Evolutionary conservation across 2,113 vertebrate species (phyloP), one percentile per base, ranked within the genome.

Genomic region (Ciconia boyciana): DNA sequence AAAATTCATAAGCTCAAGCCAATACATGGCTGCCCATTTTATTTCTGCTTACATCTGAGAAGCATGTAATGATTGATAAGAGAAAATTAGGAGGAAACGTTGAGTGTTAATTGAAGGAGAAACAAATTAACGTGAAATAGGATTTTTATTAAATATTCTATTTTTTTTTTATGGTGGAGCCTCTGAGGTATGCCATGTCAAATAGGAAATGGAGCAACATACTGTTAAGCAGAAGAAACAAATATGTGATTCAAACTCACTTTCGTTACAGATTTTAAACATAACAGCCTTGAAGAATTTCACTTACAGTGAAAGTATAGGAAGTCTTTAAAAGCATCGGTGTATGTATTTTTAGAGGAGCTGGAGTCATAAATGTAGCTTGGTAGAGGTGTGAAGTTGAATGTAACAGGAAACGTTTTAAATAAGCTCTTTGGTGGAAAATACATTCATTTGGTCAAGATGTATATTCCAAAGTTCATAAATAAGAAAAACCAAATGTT

Each of bases 171-270:
- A 11, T 22, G 54, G 16, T 41, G 54, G 46, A 72, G 54, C 43
- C 26, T 75, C 72, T 55, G 84, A 74, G 60, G 87, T 93, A 83
- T 98, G 94, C 94, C 87, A n/a, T 89, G 80, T 75, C 86, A 48
- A 21, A 44, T 95, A 52, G 95, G 94, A 97, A 96, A 97, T 87
- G 94, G 93, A 95, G 87, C 93, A 94, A 44, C 64, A 17, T 72
- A 72, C 58, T 80, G 46, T 92, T 79, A 77, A 95, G 94, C 58
- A 96, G 83, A 69, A 89, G 94, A 75, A 97, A 82, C 48, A 82
- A 82, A 84, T 34, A 39, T 1, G 51, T 86, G 83, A 80, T 43
- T 96, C 74, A 90, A 80, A 95, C 49, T 95, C 95, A 48, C 69
- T 93, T 75, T 92, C 3, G 2, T 52, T 87, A 10, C 34, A 49